A percentile compares a stretch with the other conserved stretches of the same genome.
Conservation (phyloP, 2,797 vertebrate genomes). For the Acestrorhynchus altus region DNA sequence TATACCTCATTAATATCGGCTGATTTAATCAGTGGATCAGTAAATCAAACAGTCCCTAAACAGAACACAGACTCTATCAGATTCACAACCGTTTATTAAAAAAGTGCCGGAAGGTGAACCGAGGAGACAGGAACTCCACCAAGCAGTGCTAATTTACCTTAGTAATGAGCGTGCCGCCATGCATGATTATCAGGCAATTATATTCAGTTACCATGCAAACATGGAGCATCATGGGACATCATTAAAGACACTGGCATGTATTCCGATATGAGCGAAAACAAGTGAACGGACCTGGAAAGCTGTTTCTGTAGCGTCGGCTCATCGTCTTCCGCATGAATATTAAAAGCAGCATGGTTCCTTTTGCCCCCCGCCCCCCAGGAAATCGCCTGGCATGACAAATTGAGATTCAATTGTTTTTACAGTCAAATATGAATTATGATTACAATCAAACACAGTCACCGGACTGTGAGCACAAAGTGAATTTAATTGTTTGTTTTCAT, state of each 20-base stretch:
- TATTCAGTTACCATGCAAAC: constrained; percentile 81
- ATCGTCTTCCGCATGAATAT: constrained; percentile 48
- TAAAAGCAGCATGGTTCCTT: constrained; percentile 37
- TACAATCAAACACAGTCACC: constrained; percentile 44
- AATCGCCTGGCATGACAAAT: constrained; percentile 31
- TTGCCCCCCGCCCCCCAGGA: background rate
- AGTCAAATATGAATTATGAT: constrained; percentile 47
- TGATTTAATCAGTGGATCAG: too few species aligned
- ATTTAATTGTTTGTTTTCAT: constrained; percentile 53
- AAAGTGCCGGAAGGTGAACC: constrained; percentile 57
- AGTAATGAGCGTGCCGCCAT: constrained; percentile 77
- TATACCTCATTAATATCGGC: too few species aligned
- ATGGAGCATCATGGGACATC: constrained; percentile 73
- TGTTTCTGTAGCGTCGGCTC: constrained; percentile 57
- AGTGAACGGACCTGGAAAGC: constrained; percentile 37
- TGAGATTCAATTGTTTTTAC: constrained; percentile 30
- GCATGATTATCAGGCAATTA: constrained; percentile 82
- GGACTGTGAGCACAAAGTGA: constrained; percentile 5
- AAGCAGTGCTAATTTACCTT: constrained; percentile 73
- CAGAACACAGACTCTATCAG: constrained; percentile 56
- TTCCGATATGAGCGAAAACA: constrained; percentile 47
- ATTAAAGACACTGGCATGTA: constrained; percentile 67
- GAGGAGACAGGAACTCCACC: constrained; percentile 56
- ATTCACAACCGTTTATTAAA: constrained; percentile 28
- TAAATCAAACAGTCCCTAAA: constrained; percentile 36